Base-by-base conservation (phyloP, 2,113 vertebrate genomes). In the Irena cyanogastra region DNA sequence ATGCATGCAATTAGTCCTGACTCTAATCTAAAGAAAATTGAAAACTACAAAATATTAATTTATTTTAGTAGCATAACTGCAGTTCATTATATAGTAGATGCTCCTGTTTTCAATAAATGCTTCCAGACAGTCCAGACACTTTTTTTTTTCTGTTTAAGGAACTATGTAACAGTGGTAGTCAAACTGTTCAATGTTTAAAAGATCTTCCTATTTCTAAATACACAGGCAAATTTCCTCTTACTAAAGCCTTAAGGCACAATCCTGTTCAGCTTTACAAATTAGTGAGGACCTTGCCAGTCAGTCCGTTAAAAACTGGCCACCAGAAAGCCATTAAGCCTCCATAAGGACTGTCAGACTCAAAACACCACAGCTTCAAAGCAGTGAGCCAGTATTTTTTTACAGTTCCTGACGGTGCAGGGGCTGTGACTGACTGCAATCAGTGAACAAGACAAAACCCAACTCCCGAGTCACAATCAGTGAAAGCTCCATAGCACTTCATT, bases 21-120 rank as follows among this genome's bases (percentile, higher is more conserved):
- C 92, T 95, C 54, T 54, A 94, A 82, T 66, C 70, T 70, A 94
- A 83, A 94, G 35, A 91, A 92, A 89, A 85, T 7, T 68, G 80
- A 81, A 76, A 94, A 93, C 90, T 85, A 65, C 44, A 35, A 86
- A 91, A 87, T 90, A 92, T 27, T 70, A 64, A 86, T 64, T 83
- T 88, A 83, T 77, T 93, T 96, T 87, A 94, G 69, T 59, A 66
- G 52, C 79, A 91, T 68, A 87, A 61, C 49, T 95, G 81, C 88
- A 95, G 53, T 68, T 91, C 82, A 61, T 78, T 91, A 89, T 50
- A 85, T 19, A 90, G 85, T 56, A 97, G 74, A 60, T 68, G 74
- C 52, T 94, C 77, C 77, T 66, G 82, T 94, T 96, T 94, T 80
- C 70, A 96, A 65, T 76, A 94, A 71, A 75, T 76, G 26, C 68